A percentile compares a stretch with the other conserved stretches of the same genome.
These are phyloP conservation scores for Rhea pennata DNA, from an alignment of 2,113 vertebrate genomes.

Conservation along the genomic window DNA sequence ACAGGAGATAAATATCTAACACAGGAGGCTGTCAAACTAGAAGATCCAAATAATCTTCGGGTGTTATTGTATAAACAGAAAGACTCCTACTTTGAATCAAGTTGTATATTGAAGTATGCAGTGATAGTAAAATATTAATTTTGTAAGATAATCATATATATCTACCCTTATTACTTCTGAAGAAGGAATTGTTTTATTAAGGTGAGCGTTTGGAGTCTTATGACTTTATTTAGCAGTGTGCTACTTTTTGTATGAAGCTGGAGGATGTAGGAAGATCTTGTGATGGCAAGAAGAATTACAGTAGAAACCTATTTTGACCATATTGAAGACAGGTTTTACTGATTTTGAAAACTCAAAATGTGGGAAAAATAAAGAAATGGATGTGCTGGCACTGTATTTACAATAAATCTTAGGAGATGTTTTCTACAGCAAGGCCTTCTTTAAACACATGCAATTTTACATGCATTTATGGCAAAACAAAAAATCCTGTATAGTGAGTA, in stretches of 20 bases:
- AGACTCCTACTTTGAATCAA: background rate
- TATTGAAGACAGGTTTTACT: background rate
- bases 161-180: background rate
- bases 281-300: background rate
- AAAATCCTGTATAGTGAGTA: background rate
- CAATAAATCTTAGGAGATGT: background rate
- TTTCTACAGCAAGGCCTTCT: background rate
- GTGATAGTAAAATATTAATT: background rate
- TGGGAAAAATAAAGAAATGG: background rate
- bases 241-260: background rate
- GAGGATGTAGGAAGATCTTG: background rate
- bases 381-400: background rate
- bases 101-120: background rate
- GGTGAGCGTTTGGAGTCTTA: background rate
- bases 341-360: background rate
- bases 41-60: background rate
- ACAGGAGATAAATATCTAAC: rapidly evolving
- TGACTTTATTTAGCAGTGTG: background rate
- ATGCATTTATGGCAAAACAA: background rate
- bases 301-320: background rate
- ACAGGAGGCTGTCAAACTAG: background rate
- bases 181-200: background rate
- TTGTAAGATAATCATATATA: background rate
- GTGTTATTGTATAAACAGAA: background rate
- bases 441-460: background rate